A percentile compares a stretch with the other conserved stretches of the same genome.
These are phyloP conservation scores for Meleagris gallopavo DNA, from an alignment of 2,113 vertebrate genomes.

Conservation along the genomic window DNA sequence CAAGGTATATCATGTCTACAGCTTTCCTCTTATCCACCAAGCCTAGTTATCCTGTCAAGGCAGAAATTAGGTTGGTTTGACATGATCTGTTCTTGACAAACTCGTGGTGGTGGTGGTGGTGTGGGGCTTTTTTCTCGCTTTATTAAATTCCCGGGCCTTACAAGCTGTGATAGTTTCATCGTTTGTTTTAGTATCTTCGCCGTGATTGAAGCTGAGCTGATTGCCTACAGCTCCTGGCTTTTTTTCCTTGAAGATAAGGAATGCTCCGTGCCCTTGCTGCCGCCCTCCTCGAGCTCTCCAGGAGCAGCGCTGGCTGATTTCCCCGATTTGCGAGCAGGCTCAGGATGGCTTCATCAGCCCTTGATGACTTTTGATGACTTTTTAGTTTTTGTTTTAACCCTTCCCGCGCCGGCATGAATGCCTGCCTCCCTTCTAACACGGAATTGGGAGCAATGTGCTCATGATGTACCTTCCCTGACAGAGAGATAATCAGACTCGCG, in stretches of 20 bases:
- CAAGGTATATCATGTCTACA: constrained; percentile 64
- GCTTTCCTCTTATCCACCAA: constrained; percentile 51
- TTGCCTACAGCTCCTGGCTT: constrained; percentile 38
- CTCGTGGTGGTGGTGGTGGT: constrained; percentile 40
- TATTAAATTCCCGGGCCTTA: constrained; percentile 57
- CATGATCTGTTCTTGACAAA: constrained; percentile 71
- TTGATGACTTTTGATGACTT: not conserved
- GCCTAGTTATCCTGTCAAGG: constrained; percentile 69
- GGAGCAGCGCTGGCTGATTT: not conserved
- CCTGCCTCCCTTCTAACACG: not conserved
- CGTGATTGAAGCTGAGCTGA: constrained; percentile 50
- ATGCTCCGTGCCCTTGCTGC: constrained; percentile 46
- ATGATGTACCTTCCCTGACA: not conserved
- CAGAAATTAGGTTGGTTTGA: constrained; percentile 71
- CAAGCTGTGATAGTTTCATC: constrained; percentile 59
- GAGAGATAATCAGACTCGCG: not conserved
- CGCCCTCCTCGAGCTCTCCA: not conserved
- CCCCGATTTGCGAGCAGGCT: not conserved
- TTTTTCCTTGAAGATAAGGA: constrained; percentile 38
- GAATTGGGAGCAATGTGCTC: not conserved
- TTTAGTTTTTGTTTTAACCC: not conserved
- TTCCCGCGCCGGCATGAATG: not conserved
- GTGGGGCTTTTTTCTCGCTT: not conserved
- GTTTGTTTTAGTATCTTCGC: constrained; percentile 57
- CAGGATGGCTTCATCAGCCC: not conserved